phyloP scores from a whole-genome alignment of 2,888 invertebrate species.

The Parasteatoda lunata region DNA sequence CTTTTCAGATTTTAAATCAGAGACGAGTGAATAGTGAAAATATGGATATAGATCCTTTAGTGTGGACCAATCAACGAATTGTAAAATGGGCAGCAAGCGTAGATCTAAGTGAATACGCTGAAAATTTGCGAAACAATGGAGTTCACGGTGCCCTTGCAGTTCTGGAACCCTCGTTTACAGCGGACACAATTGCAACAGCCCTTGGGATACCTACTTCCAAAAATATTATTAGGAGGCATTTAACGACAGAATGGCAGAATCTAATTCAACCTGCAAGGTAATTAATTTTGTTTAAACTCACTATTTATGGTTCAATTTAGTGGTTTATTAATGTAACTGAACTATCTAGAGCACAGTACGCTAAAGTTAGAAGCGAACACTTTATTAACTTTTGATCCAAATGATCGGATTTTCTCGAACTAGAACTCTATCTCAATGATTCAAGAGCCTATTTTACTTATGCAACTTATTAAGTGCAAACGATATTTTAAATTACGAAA shows the following conservation, averaged over 20 bases:
- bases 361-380: too few relatives aligned
- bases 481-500: too few relatives aligned
- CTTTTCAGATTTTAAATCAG: slow-evolving; percentile 84
- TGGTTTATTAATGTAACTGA: too few relatives aligned
- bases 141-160: slow-evolving; percentile 96
- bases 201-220: slow-evolving; percentile 93
- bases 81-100: slow-evolving; percentile 95
- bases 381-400: too few relatives aligned
- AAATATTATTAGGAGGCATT: slow-evolving; percentile 92
- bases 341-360: too few relatives aligned
- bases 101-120: slow-evolving; percentile 80
- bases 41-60: slow-evolving; percentile 91
- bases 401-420: too few relatives aligned
- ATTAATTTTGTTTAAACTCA: not conserved
- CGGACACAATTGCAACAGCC: slow-evolving; percentile 92
- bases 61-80: slow-evolving; percentile 96
- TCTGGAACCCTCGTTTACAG: slow-evolving; percentile 93
- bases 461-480: too few relatives aligned
- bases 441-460: too few relatives aligned
- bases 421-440: too few relatives aligned
- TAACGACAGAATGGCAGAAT: slow-evolving; percentile 91
- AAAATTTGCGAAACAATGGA: slow-evolving; percentile 84
- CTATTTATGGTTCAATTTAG: too few relatives aligned
- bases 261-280: slow-evolving; percentile 94
- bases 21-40: slow-evolving; percentile 90